These are phyloP conservation scores for Rhynchomys soricoides DNA, from an alignment of 2,113 vertebrate species.

Conservation along the genomic window DNA sequence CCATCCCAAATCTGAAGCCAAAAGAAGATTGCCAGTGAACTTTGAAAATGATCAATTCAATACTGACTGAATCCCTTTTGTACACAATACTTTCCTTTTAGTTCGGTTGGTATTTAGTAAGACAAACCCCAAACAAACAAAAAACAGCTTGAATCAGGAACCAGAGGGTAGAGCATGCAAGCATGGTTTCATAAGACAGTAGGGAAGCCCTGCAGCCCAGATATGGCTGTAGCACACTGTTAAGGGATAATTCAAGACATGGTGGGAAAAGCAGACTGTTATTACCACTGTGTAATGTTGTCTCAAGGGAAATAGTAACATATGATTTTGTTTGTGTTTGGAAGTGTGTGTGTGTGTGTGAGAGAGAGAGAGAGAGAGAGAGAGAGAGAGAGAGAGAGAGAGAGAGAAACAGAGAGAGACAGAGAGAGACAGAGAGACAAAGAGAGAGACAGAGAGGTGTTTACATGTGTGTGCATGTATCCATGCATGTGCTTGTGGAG, in stretches of 20 bases:
- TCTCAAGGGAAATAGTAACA: background rate
- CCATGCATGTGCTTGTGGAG: background rate
- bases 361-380: background rate
- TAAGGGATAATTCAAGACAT: background rate
- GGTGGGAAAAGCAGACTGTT: background rate
- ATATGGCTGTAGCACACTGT: background rate
- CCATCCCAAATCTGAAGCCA: background rate
- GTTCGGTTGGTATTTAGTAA: conserved; percentile 51
- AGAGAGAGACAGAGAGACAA: background rate
- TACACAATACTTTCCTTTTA: background rate
- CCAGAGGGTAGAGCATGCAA: background rate
- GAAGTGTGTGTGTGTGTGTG: background rate
- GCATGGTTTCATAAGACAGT: background rate
- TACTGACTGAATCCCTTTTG: background rate
- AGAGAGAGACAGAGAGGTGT: background rate
- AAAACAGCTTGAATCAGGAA: conserved; percentile 13
- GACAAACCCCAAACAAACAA: conserved; percentile 27
- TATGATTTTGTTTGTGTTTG: background rate
- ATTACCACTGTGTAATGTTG: background rate
- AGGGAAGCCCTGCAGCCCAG: background rate
- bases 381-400: background rate
- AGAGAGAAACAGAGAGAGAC: background rate
- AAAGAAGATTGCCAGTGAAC: no score
- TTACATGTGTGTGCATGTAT: background rate
- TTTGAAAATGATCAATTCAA: no score